Percentiles rank a stretch among this genome's conserved stretches.
These are phyloP conservation scores for Bryconaethiops microstoma DNA, from an alignment of 2,797 vertebrate species.

Conservation along the genomic window DNA sequence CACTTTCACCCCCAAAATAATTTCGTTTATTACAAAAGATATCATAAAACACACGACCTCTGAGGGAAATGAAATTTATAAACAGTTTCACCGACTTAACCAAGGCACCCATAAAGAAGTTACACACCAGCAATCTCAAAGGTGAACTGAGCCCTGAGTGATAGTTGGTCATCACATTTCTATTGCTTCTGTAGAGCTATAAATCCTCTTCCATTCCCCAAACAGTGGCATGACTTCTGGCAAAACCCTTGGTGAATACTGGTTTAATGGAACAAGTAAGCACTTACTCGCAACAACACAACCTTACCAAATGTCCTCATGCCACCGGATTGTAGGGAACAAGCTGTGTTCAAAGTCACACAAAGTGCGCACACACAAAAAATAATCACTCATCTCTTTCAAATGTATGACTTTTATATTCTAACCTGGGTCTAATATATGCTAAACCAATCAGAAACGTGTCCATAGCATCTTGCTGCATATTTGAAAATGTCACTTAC, in stretches of 20 bases:
- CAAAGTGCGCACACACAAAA: background rate
- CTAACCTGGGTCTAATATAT: background rate
- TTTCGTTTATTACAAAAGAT: slow-evolving; percentile 66
- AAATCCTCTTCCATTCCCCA: background rate
- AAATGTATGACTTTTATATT: background rate
- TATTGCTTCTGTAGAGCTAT: slow-evolving; percentile 24
- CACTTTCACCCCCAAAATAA: slow-evolving; percentile 58
- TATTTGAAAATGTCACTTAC: slow-evolving; percentile 4
- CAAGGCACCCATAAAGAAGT: slow-evolving; percentile 61
- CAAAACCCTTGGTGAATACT: slow-evolving; percentile 6
- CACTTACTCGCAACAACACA: background rate
- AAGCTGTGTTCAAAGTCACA: background rate
- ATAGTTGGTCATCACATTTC: slow-evolving; percentile 50
- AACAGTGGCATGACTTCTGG: background rate
- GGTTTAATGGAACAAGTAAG: background rate
- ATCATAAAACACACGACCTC: slow-evolving; percentile 59
- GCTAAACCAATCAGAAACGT: background rate
- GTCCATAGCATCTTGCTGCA: background rate
- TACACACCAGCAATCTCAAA: slow-evolving; percentile 50
- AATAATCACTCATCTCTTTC: background rate
- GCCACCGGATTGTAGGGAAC: background rate
- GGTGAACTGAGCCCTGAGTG: slow-evolving; percentile 54
- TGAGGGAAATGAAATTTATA: slow-evolving; percentile 64
- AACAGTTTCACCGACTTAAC: slow-evolving; percentile 58
- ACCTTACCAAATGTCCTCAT: background rate